phyloP scores from a whole-genome alignment of 2,113 vertebrate species.

The Onychostoma macrolepis region DNA sequence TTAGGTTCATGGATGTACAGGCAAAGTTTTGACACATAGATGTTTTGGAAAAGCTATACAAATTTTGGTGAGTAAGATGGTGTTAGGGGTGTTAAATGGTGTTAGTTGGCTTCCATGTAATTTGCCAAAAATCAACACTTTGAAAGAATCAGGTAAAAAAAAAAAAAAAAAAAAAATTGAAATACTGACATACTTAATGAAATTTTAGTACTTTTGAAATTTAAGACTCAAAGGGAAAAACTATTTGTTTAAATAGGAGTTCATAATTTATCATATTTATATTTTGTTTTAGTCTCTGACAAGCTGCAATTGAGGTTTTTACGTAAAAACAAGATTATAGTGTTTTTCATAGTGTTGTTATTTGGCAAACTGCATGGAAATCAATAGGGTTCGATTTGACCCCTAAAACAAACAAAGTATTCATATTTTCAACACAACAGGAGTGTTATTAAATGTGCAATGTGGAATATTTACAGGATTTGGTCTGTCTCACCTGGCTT shows the following conservation, averaged over 20 bases:
- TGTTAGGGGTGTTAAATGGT: too few species aligned
- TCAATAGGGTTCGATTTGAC: background rate
- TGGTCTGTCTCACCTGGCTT: slow-evolving; percentile 8
- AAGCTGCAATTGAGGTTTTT: background rate
- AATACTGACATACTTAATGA: background rate
- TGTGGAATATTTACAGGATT: background rate
- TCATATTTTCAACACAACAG: background rate
- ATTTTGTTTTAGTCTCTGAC: background rate
- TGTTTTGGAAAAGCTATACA: background rate
- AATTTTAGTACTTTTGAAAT: background rate
- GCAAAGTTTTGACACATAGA: background rate
- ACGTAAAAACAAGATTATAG: background rate
- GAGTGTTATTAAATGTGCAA: background rate
- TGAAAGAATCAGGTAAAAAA: background rate
- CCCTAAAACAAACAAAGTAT: background rate
- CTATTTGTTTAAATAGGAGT: background rate
- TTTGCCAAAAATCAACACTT: too few species aligned
- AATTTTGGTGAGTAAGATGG: background rate
- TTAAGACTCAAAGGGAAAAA: background rate
- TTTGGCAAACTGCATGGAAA: background rate
- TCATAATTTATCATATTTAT: background rate
- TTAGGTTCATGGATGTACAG: background rate
- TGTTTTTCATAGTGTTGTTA: background rate
- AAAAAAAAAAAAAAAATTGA: background rate
- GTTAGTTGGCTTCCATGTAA: too few species aligned